Evolutionary conservation across 2,113 vertebrate genomes (phyloP).

Genomic region (Cyanocitta stelleri): DNA sequence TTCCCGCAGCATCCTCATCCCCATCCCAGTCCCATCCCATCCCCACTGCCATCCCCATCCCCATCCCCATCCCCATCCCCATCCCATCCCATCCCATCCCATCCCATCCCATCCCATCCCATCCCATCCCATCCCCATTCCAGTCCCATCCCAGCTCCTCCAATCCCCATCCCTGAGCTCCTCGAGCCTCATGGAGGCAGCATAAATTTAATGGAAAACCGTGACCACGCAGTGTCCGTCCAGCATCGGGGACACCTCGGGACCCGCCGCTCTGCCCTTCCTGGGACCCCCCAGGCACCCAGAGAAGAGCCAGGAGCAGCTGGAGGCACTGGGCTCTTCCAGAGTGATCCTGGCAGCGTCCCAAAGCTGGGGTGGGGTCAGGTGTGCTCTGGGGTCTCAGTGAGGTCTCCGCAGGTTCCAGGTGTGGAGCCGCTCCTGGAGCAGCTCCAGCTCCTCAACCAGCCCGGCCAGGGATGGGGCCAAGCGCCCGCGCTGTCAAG

Average conservation of each 20-base stretch:
- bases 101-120: not conserved
- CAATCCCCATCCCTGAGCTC: not conserved
- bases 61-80: too few species aligned
- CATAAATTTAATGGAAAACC: not conserved
- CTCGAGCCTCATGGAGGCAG: not conserved
- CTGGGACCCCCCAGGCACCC: not conserved
- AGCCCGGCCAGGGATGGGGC: slow-evolving; percentile 34
- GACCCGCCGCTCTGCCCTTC: not conserved
- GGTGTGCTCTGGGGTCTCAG: not conserved
- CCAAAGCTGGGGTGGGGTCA: accelerated
- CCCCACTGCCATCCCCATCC: not conserved
- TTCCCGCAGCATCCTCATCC: not conserved
- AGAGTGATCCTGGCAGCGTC: accelerated
- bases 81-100: not conserved
- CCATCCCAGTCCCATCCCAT: not conserved
- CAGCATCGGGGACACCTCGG: not conserved
- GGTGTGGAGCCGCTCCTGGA: slow-evolving; percentile 57
- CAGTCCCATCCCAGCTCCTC: not conserved
- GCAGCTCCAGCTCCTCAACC: slow-evolving; percentile 59
- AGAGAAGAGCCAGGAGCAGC: not conserved
- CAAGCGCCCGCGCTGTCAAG: slow-evolving; percentile 30
- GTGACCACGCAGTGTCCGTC: not conserved
- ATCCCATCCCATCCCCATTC: not conserved
- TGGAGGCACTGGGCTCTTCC: not conserved
- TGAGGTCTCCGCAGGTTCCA: not conserved